phyloP scores from a whole-genome alignment of 1,140 invertebrate species.

The Harpegnathos saltator region DNA sequence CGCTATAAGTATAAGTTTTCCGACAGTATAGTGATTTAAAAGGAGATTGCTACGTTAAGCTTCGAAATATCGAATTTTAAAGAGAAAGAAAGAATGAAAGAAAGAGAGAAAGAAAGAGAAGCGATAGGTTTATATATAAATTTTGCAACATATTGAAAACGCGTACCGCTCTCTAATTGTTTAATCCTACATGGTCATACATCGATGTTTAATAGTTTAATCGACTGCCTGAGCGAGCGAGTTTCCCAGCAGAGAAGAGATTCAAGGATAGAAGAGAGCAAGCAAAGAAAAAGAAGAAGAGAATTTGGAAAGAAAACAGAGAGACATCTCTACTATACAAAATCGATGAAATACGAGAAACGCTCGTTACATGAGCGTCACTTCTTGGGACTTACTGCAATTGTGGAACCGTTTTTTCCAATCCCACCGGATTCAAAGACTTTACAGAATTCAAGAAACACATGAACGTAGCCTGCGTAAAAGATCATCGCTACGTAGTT shows the following conservation, averaged over 20 bases:
- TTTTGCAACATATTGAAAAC: constrained; percentile 28
- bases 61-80: constrained; percentile 14
- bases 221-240: constrained; percentile 19
- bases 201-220: constrained; percentile 37
- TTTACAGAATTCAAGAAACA: constrained; percentile 89
- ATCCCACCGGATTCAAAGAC: constrained; percentile 91
- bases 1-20: too few species aligned
- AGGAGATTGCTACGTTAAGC: constrained; percentile 17
- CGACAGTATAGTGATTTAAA: neutral
- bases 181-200: constrained; percentile 26
- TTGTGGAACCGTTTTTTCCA: constrained; percentile 97
- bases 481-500: constrained; percentile 87
- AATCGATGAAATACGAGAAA: constrained; percentile 53
- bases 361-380: constrained; percentile 35
- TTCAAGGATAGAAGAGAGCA: constrained; percentile 38
- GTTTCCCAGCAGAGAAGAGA: constrained; percentile 16
- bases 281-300: constrained; percentile 45
- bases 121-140: constrained; percentile 13
- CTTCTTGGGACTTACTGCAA: constrained; percentile 91
- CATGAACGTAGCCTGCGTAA: constrained; percentile 88
- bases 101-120: too few species aligned
- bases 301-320: constrained; percentile 57
- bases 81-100: too few species aligned
- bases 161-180: constrained; percentile 8
- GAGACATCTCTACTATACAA: constrained; percentile 57